A percentile compares a stretch with the other conserved stretches of the same genome.
Evolutionary conservation across 2,797 vertebrate genomes (phyloP).

Genomic region (Podarcis siculus): DNA sequence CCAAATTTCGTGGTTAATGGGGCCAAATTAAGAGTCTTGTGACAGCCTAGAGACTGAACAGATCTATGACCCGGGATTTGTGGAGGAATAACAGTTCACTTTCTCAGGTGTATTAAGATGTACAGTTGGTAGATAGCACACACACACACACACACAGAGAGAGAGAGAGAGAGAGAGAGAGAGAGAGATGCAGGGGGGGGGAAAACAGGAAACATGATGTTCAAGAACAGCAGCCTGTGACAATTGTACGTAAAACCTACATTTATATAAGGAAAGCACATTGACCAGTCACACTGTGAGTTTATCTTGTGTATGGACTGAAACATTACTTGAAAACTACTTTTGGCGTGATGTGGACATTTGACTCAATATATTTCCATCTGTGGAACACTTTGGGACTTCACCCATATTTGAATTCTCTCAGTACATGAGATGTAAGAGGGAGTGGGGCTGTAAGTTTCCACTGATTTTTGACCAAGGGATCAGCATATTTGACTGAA

Average conservation of each 20-base stretch:
- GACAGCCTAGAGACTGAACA: neutral
- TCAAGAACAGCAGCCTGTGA: neutral
- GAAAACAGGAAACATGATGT: neutral
- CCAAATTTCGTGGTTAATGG: no score
- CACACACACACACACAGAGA: no score
- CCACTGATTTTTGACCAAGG: neutral
- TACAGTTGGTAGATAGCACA: no score
- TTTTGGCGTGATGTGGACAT: neutral
- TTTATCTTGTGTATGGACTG: neutral
- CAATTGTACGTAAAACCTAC: neutral
- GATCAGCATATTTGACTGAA: no score
- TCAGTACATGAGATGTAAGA: neutral
- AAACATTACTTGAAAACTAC: neutral
- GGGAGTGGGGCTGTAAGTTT: neutral
- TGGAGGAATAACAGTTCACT: neutral
- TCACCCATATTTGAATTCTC: no score
- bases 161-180: no score
- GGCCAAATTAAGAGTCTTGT: neutral
- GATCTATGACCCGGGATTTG: neutral
- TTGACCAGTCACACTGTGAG: neutral
- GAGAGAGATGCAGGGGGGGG: neutral
- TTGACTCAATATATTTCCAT: neutral
- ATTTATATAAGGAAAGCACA: neutral
- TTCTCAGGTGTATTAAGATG: no score
- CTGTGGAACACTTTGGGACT: neutral